Evolutionary conservation across 2,113 vertebrate species (phyloP), one percentile per base, ranked within the genome.

Genomic region (Osmerus eperlanus): DNA sequence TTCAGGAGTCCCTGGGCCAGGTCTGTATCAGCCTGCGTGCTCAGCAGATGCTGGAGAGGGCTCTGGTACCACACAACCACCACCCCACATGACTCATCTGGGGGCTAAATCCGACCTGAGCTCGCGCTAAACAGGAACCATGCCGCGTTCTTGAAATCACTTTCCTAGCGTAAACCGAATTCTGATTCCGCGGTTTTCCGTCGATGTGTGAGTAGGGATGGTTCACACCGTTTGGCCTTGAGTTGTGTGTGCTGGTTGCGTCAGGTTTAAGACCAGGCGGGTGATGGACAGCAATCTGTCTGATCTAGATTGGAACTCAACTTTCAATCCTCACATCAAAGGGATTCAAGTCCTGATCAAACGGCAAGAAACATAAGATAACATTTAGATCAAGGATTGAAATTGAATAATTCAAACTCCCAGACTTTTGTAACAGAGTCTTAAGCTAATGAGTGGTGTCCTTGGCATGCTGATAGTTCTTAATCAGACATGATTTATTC

Each of bases 291-390:
- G 73, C 18, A 72, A 75, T 77, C 65, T 59, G 52, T 9, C 81
- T 81, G 77, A 87, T 85, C 68, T 81, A 78, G 84, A 69, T 73
- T 73, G 61, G 18, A 70, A 0, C 29, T 12, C 71, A 63, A 25
- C 76, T 73, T 80, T 75, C 51, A 4, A 70, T 81, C 77, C 83
- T 1, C 61, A 70, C 82, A 88, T 89, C 86, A 87, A 87, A 89
- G 84, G 63, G 15, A 83, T 54, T 73, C 69, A 63, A 79, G 77
- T 74, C 83, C 81, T 84, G 82, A 86, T 85, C 82, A 85, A 77
- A 77, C 80, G 13, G 75, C 68, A 76, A 76, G 85, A 83, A 79
- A 83, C 75, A 80, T 60, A 67, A 55, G 36, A 81, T 81, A 21
- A 77, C 79, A 86, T 81, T 81, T 78, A 85, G 68, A 89, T 84